A percentile compares a stretch with the other conserved stretches of the same genome.
phyloP scores from a whole-genome alignment of 1,140 invertebrate species.

The Brachionus sp. region DNA sequence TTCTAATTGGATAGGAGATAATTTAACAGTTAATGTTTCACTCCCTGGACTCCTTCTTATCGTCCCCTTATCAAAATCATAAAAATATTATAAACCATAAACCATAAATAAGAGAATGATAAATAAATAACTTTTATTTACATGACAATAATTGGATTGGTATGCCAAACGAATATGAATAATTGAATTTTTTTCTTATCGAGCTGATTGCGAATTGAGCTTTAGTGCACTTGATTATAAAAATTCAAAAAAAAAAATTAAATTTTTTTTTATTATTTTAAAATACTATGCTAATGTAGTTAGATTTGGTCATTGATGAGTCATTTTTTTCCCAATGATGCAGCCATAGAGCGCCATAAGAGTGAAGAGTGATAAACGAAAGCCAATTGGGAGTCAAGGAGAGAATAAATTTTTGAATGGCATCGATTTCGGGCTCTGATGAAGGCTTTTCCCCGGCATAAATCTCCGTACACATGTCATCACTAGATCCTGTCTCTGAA shows the following conservation, averaged over 20 bases:
- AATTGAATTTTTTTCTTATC: constrained; percentile 21
- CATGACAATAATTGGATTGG: neutral
- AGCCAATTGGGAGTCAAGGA: neutral
- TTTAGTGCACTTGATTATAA: constrained; percentile 28
- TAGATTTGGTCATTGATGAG: neutral
- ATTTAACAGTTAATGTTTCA: too few relatives aligned
- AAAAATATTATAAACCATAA: too few relatives aligned
- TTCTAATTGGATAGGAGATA: too few relatives aligned
- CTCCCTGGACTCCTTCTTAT: too few relatives aligned
- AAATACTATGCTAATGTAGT: constrained; percentile 18
- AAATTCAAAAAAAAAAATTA: too few relatives aligned
- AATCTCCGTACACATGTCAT: neutral
- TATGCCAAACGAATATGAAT: constrained; percentile 11
- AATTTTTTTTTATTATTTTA: too few relatives aligned
- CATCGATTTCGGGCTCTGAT: neutral
- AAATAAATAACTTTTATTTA: too few relatives aligned
- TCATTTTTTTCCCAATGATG: constrained; percentile 32
- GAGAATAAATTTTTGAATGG: constrained; percentile 28
- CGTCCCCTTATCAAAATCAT: too few relatives aligned
- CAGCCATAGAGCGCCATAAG: constrained; percentile 25
- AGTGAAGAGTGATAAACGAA: constrained; percentile 15
- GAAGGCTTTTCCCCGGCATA: neutral
- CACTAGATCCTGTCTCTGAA: neutral
- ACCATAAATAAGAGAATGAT: too few relatives aligned
- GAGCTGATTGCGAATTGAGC: neutral